These are phyloP conservation scores for Sturnus vulgaris DNA, from an alignment of 2,113 vertebrate species.

Conservation along the genomic window DNA sequence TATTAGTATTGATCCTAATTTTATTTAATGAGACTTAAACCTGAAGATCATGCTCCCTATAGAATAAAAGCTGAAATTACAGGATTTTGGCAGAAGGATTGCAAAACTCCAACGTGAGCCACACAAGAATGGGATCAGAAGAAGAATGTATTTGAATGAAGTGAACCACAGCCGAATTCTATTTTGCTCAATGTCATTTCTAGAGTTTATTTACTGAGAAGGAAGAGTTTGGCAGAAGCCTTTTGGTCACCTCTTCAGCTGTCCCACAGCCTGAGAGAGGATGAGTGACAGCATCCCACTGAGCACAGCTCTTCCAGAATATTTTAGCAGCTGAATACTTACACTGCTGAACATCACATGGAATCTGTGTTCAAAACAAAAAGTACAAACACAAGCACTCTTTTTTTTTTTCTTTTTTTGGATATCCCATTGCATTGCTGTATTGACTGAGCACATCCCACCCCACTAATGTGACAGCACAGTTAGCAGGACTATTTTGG, in stretches of 20 bases:
- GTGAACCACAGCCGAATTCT: not conserved
- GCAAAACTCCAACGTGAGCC: not conserved
- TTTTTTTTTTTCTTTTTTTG: no score
- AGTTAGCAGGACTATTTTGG: not conserved
- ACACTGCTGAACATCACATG: not conserved
- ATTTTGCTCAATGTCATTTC: not conserved
- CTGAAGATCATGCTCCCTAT: accelerated
- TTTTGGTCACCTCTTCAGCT: not conserved
- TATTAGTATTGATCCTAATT: not conserved
- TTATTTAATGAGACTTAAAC: not conserved
- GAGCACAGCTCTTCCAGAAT: not conserved
- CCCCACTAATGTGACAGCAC: not conserved
- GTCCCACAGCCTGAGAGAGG: not conserved
- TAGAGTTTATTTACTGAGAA: not conserved
- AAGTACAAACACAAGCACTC: not conserved
- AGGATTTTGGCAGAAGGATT: not conserved
- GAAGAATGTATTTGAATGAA: not conserved
- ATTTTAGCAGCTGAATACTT: not conserved
- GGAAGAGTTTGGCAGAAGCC: not conserved
- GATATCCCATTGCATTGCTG: no score
- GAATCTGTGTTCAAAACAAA: not conserved
- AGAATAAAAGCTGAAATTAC: not conserved
- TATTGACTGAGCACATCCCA: not conserved
- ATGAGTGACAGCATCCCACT: not conserved
- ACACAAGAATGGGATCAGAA: not conserved